These are phyloP conservation scores for Pungitius pungitius DNA, from an alignment of 2,113 vertebrate species.

Conservation along the genomic window DNA sequence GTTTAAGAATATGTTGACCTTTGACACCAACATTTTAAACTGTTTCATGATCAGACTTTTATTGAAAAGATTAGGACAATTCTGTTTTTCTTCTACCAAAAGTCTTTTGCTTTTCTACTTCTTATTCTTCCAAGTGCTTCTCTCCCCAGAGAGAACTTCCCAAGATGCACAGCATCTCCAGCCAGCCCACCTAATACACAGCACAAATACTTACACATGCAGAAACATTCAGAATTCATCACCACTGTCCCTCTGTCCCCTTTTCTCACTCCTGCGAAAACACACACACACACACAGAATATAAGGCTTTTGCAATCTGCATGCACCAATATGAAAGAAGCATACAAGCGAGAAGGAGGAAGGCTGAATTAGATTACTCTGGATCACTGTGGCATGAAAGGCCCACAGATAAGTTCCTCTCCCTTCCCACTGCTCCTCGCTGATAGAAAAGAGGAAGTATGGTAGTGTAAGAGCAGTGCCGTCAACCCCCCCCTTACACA, in stretches of 20 bases:
- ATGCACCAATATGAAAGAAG: conserved; percentile 69
- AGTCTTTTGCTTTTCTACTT: not conserved
- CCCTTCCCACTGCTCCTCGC: conserved; percentile 49
- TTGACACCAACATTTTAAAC: conserved; percentile 26
- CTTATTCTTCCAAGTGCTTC: not conserved
- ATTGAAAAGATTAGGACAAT: conserved; percentile 2
- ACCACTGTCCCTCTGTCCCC: conserved; percentile 45
- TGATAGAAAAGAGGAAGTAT: conserved; percentile 68
- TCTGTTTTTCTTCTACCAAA: not conserved
- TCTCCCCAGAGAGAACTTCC: conserved; percentile 11
- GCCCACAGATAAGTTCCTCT: conserved; percentile 71
- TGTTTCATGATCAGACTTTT: conserved; percentile 1
- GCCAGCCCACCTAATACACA: conserved; percentile 39
- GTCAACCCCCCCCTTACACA: conserved; percentile 17
- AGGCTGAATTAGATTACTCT: conserved; percentile 78
- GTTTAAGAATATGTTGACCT: not conserved
- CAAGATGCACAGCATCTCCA: conserved; percentile 36
- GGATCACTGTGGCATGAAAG: conserved; percentile 78
- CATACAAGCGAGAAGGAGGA: conserved; percentile 73
- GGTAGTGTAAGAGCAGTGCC: conserved; percentile 65
- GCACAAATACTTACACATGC: conserved; percentile 58
- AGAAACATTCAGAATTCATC: conserved; percentile 69
- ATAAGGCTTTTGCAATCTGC: conserved; percentile 63
- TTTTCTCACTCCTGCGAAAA: conserved; percentile 12
- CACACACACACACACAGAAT: conserved; percentile 3